Conservation (phyloP, 2,113 vertebrate species). For the Motacilla tschutschensis region DNA sequence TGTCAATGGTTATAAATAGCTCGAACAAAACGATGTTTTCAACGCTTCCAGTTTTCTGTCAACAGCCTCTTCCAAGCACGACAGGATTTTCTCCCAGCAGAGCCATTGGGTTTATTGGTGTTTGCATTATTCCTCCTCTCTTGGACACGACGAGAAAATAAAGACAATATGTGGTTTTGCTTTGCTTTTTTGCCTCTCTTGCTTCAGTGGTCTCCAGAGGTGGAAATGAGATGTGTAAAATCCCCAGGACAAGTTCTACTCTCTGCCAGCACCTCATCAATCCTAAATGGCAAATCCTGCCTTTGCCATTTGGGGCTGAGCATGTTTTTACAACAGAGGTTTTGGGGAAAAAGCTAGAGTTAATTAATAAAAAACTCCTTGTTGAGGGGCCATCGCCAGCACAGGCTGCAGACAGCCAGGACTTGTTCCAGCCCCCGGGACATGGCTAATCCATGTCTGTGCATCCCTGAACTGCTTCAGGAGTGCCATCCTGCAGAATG, state of each 20-base stretch:
- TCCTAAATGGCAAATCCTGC: neutral
- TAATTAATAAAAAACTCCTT: neutral
- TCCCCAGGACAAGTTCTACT: neutral
- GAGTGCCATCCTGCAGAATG: no score
- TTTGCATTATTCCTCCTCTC: neutral
- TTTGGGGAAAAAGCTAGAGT: neutral
- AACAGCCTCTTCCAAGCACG: neutral
- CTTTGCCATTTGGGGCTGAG: neutral
- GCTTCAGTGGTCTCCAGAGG: neutral
- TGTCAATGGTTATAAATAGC: neutral
- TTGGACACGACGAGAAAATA: neutral
- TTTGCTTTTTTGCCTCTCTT: neutral
- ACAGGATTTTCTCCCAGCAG: conserved; percentile 19
- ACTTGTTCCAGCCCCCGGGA: neutral
- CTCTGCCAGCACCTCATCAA: neutral
- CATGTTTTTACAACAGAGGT: neutral
- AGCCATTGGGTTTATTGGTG: neutral
- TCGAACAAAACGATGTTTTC: accelerated
- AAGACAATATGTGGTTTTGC: neutral
- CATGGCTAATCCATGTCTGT: accelerated
- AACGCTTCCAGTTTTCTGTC: conserved; percentile 9
- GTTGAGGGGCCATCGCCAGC: neutral
- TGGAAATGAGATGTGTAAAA: neutral
- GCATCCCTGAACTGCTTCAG: neutral
- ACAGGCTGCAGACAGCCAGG: neutral